These are phyloP conservation scores for Latrodectus geometricus DNA, from an alignment of 1,140 invertebrate genomes.

Conservation along the genomic window DNA sequence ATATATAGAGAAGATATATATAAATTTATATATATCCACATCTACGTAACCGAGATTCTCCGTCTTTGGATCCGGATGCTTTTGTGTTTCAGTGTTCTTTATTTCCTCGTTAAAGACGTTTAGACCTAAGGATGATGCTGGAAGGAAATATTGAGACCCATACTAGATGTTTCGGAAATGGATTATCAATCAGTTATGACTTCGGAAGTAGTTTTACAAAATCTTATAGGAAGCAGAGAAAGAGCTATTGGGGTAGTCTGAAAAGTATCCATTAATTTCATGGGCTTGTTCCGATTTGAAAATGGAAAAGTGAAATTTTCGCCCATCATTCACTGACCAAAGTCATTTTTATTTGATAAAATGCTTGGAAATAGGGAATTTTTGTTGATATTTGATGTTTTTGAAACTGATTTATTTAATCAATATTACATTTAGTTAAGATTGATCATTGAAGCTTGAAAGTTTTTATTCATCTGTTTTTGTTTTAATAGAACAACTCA, in stretches of 20 bases:
- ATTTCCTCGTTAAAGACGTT: constrained; percentile 39
- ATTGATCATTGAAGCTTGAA: too few relatives aligned
- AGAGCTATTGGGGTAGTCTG: background rate
- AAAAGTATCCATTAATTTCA: background rate
- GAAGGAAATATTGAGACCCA: constrained; percentile 32
- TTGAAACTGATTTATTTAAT: too few relatives aligned
- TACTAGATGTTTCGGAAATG: constrained; percentile 39
- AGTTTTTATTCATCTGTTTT: too few relatives aligned
- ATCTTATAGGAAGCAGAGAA: background rate
- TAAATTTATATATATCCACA: constrained; percentile 20
- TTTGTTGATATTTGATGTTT: too few relatives aligned
- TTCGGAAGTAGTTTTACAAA: background rate
- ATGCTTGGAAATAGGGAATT: too few relatives aligned
- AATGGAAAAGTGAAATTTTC: too few relatives aligned
- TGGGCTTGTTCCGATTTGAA: background rate
- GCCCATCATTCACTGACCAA: too few relatives aligned
- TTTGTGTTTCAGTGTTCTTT: constrained; percentile 38
- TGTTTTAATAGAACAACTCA: too few relatives aligned
- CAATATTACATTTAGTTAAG: too few relatives aligned
- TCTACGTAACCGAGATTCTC: background rate
- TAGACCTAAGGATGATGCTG: background rate
- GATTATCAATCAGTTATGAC: constrained; percentile 51
- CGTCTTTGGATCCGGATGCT: constrained; percentile 1
- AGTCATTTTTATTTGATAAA: too few relatives aligned
- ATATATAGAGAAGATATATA: constrained; percentile 23